These are phyloP conservation scores for Clitarchus hookeri DNA, from an alignment of 2,888 invertebrate genomes.

Conservation along the genomic window DNA sequence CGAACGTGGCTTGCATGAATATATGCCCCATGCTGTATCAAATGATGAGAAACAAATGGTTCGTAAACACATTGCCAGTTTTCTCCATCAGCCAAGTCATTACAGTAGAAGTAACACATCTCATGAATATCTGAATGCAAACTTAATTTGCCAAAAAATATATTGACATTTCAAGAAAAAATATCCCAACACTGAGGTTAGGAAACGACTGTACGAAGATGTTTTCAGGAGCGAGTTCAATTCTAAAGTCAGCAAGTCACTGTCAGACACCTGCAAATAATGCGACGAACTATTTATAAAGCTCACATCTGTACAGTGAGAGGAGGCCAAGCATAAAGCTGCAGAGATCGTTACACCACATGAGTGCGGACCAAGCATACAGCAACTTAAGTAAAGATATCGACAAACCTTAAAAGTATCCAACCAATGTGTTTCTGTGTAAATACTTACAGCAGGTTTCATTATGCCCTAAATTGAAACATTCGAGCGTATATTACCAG, in stretches of 20 bases:
- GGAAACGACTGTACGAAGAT: neutral
- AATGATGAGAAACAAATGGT: neutral
- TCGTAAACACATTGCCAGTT: neutral
- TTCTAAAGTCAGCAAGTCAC: slow-evolving; percentile 16
- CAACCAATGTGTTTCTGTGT: slow-evolving; percentile 11
- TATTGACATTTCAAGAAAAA: slow-evolving; percentile 22
- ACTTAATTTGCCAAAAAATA: neutral
- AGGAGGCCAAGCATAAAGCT: neutral
- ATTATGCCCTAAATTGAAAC: slow-evolving; percentile 20
- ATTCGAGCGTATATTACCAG: slow-evolving; percentile 20
- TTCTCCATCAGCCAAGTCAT: neutral
- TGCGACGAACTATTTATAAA: slow-evolving; percentile 22
- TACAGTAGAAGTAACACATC: neutral
- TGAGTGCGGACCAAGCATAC: slow-evolving; percentile 18
- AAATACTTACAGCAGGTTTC: slow-evolving; percentile 27
- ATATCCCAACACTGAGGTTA: slow-evolving; percentile 16
- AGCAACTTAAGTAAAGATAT: neutral
- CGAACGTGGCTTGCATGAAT: neutral
- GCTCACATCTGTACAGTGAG: neutral
- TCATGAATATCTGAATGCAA: neutral
- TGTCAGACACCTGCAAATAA: slow-evolving; percentile 22
- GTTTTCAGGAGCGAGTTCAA: slow-evolving; percentile 26
- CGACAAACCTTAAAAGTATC: slow-evolving; percentile 4
- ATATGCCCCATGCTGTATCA: neutral
- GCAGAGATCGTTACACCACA: slow-evolving; percentile 24